Evolutionary conservation across 2,113 vertebrate genomes (phyloP).

Genomic region (Chaetura pelagica): DNA sequence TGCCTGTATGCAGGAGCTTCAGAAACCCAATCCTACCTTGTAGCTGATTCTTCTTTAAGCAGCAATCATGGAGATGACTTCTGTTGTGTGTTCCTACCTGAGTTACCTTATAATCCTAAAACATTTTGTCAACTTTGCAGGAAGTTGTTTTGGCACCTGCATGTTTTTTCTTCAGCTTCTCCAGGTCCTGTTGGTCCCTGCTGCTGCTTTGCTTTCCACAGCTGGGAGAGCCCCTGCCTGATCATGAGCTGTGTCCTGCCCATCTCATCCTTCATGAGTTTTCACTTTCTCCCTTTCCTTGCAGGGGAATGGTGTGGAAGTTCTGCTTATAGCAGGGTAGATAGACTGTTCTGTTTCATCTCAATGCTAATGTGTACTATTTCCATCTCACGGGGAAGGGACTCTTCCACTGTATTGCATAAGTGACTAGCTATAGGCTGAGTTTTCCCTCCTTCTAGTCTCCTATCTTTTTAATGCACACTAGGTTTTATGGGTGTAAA

Average conservation of each 20-base stretch:
- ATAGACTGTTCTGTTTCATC: neutral
- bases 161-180: neutral
- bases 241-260: accelerated
- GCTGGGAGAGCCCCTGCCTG: neutral
- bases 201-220: neutral
- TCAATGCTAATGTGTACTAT: neutral
- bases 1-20: neutral
- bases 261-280: accelerated
- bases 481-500: neutral
- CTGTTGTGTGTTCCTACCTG: neutral
- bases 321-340: neutral
- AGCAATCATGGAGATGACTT: neutral
- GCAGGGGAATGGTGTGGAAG: neutral
- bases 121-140: neutral
- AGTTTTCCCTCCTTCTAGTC: neutral
- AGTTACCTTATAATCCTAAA: neutral
- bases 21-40: neutral
- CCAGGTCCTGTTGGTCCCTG: neutral
- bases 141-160: neutral
- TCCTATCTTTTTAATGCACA: neutral
- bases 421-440: neutral
- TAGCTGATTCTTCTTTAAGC: neutral
- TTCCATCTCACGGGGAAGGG: neutral
- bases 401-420: accelerated
- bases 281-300: neutral